Evolutionary conservation across 1,140 invertebrate genomes (phyloP), one percentile per base, ranked within the genome.

Genomic region (Drosophila serrata): DNA sequence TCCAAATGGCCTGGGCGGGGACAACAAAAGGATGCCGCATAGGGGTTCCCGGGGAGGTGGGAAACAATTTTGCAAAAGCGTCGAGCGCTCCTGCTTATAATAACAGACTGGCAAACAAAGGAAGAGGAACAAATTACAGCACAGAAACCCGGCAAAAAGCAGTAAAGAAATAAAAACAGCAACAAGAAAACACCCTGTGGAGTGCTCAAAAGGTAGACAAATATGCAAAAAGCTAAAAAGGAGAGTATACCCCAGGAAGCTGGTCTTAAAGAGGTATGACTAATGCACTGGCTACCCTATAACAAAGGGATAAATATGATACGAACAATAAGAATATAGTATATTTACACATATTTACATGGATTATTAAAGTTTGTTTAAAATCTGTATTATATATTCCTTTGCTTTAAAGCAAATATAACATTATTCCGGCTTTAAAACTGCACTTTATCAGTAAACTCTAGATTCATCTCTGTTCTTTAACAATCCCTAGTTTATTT

Each of bases 21-120:
- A 55, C 19, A 22, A 79, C 75, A 88, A 77, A 79, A 82, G 75
- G 63, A 73, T 68, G 48, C 45, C 29, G 48, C 48, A 19, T 3
- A 35, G 24, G 43, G 56, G 57, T n/a, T 33, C 13, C 22, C 43
- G 59, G 79, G 78, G 82, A 79, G 81, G 70, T 87, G 84, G 84
- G 82, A 87, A 87, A 82, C 85, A 87, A 87, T 87, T 87, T 87
- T 74, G 70, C 76, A 88, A 82, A 82, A 86, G 84, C 84, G 82
- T 73, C 75, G 84, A 81, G 79, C 75, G 78, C 75, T 74, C 35
- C 35, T 82, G 84, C 75, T 86, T 88, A 88, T 86, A 86, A 86
- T 88, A 86, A 88, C 82, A 86, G 82, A 69, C 79, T 57, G 48
- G 81, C 81, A 82, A 82, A 82, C 81, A 82, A 82, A 82, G 82